Evolutionary conservation across 2,113 vertebrate species (phyloP).

Genomic region (Pollimyrus isidori): DNA sequence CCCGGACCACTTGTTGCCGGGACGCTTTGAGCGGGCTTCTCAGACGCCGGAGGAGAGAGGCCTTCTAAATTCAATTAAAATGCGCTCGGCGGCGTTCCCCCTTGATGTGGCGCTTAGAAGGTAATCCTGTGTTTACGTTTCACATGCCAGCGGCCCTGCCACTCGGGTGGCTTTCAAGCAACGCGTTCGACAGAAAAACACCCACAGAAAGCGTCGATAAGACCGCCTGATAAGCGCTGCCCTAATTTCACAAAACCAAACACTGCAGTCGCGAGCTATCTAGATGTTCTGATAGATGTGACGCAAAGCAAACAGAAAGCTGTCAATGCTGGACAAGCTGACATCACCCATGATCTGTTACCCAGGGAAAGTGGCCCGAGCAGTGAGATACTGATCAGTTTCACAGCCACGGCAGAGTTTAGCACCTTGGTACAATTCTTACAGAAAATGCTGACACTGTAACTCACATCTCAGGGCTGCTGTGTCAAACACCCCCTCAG

Average conservation of each 20-base stretch:
- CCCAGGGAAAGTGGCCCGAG: not conserved
- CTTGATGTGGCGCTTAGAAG: not conserved
- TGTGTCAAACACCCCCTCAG: conserved; percentile 4
- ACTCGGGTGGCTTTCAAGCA: not conserved
- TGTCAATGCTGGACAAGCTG: not conserved
- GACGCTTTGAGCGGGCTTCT: not conserved
- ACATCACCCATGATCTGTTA: not conserved
- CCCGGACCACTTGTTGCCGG: not conserved
- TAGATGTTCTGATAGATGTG: not conserved
- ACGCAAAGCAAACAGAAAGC: not conserved
- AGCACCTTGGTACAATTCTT: conserved; percentile 40
- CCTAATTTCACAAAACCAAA: conserved; percentile 3
- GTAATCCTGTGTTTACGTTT: not conserved
- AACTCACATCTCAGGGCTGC: conserved; percentile 28
- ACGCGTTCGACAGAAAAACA: not conserved
- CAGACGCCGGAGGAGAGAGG: not conserved
- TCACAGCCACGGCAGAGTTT: conserved; percentile 35
- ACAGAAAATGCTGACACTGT: conserved; percentile 45
- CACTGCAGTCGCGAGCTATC: not conserved
- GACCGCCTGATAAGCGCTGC: not conserved
- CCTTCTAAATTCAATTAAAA: not conserved
- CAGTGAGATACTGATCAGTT: not conserved
- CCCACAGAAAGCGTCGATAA: not conserved
- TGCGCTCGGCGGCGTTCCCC: not conserved
- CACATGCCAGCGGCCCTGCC: not conserved